Evolutionary conservation across 1,140 invertebrate species (phyloP).

Genomic region (Penaeus chinensis): DNA sequence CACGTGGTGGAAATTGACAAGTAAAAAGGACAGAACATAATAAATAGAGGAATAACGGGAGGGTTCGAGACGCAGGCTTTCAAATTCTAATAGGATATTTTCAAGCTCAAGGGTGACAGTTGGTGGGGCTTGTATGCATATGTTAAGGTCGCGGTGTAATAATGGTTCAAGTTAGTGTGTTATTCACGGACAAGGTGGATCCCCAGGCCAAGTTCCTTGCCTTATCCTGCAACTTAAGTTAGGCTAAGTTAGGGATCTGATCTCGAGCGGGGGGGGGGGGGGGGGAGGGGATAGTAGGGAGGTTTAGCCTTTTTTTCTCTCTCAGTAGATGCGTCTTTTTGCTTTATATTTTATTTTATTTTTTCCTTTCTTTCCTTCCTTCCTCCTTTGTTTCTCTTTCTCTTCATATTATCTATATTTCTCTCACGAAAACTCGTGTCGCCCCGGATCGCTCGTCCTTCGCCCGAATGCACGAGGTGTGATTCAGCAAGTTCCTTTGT

Average conservation of each 20-base stretch:
- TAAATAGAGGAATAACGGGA: too few species aligned
- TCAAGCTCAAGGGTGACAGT: too few species aligned
- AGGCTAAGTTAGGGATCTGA: too few species aligned
- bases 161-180: slow-evolving; percentile 32
- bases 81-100: too few species aligned
- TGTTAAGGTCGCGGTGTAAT: slow-evolving; percentile 29
- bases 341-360: not conserved
- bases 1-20: too few species aligned
- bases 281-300: not conserved
- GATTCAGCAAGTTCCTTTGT: too few species aligned
- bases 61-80: too few species aligned
- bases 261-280: too few species aligned
- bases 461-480: too few species aligned
- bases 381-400: not conserved
- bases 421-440: not conserved
- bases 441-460: too few species aligned
- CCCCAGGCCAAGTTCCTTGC: not conserved
- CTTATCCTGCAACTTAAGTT: not conserved
- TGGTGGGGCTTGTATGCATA: not conserved
- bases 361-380: not conserved
- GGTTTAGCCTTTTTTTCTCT: not conserved
- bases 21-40: too few species aligned
- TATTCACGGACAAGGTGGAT: slow-evolving; percentile 32
- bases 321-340: not conserved
- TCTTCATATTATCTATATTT: not conserved